A percentile compares a stretch with the other conserved stretches of the same genome.
phyloP scores from a whole-genome alignment of 2,113 vertebrate species.

The Morone chrysops region DNA sequence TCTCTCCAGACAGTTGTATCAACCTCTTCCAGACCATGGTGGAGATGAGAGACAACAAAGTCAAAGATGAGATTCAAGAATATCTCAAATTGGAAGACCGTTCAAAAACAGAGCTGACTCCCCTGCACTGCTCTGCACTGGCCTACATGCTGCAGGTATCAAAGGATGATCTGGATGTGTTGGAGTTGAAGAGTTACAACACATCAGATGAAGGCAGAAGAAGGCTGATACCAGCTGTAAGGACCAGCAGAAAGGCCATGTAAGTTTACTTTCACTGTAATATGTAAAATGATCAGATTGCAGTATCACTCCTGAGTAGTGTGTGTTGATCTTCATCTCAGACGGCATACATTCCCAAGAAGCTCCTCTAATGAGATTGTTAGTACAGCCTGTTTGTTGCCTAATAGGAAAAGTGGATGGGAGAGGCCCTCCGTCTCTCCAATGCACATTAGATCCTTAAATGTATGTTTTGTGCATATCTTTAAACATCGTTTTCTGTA shows the following conservation, averaged over 20 bases:
- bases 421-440: no score
- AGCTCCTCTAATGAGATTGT: neutral
- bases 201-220: conserved; percentile 29
- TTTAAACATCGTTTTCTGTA: neutral
- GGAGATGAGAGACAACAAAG: conserved; percentile 73
- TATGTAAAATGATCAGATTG: neutral
- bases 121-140: conserved; percentile 69
- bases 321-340: neutral
- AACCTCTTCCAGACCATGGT: conserved; percentile 70
- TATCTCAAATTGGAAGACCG: conserved; percentile 36
- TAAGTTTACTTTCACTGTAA: conserved; percentile 34
- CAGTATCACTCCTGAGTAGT: neutral
- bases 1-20: conserved; percentile 66
- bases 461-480: neutral
- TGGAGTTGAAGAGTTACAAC: conserved; percentile 71
- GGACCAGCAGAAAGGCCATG: conserved; percentile 70
- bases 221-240: conserved; percentile 75
- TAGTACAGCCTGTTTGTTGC: neutral
- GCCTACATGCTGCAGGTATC: conserved; percentile 74
- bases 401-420: neutral
- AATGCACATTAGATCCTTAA: neutral
- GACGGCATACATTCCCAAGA: neutral
- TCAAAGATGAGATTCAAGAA: conserved; percentile 67
- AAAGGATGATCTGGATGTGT: conserved; percentile 22
- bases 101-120: conserved; percentile 9